Evolutionary conservation across 2,888 invertebrate genomes (phyloP), one percentile per base, ranked within the genome.

Genomic region (Liopterus haemorrhoidalis): DNA sequence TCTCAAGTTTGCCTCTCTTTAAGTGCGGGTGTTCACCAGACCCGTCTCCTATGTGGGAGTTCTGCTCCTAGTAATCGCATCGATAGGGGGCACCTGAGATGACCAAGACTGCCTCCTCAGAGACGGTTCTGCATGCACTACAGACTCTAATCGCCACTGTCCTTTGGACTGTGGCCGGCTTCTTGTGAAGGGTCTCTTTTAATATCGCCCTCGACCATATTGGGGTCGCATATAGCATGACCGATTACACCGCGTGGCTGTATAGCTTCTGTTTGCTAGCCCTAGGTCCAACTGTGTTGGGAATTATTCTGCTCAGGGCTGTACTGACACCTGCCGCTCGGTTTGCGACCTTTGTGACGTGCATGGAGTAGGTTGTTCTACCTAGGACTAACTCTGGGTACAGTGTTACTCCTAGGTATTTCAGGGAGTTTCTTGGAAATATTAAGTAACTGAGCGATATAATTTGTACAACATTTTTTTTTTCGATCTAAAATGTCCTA

Each of bases 111-210:
- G 36, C 43, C 12, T 43, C 36, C 19, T 20, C 20, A 4, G 43
- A 43, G n/a, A 43, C 28, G 9, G 43, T 43, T 16, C 36, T 25
- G 28, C 36, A 43, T n/a, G 36, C 36, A 14, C 35, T 19, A 12
- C 25, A 9, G 4, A 43, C 28, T 15, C 43, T 15, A 3, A 43
- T 18, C n/a, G 20, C 35, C 5, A 18, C 12, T 18, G 35, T 43
- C 9, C 43, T 16, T 20, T 43, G 43, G 8, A 36, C 28, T 19
- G 33, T 3, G 2, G 18, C 16, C n/a, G 19, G 8, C 8, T n/a
- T 21, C 15, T 14, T 25, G 25, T 38, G 18, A 5, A 38, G 9
- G 25, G 25, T 11, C n/a, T 11, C n/a, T n/a, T n/a, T 25, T 25
- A 25, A 25, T 25, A 11, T 25, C 25, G n/a, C n/a, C n/a, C n/a